A percentile compares a stretch with the other conserved stretches of the same genome.
phyloP scores from a whole-genome alignment of 2,888 invertebrate genomes.

The Tenthredo mesomela region DNA sequence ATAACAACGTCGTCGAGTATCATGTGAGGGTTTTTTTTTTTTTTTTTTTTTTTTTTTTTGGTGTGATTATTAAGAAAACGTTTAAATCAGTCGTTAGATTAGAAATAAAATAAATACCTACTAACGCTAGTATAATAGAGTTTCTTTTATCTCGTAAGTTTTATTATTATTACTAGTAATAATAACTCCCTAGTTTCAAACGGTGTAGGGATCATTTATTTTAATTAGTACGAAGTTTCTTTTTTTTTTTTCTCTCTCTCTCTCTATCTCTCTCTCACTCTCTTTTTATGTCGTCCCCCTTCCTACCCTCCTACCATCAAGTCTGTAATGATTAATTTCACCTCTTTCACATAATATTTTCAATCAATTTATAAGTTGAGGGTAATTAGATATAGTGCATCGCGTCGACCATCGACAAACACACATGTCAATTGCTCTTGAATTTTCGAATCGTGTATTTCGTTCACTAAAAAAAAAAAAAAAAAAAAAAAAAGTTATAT shows the following conservation, averaged over 20 bases:
- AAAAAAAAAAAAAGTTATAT: background rate
- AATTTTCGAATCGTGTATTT: background rate
- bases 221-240: background rate
- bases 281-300: background rate
- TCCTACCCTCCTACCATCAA: background rate
- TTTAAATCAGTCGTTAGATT: slow-evolving; percentile 3
- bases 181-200: background rate
- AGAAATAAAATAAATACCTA: background rate
- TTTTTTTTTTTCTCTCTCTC: background rate
- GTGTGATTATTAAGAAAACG: background rate
- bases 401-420: background rate
- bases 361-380: background rate
- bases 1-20: slow-evolving; percentile 6
- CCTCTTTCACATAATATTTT: background rate
- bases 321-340: background rate
- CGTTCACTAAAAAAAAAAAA: background rate
- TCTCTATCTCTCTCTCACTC: background rate
- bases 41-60: too few species aligned
- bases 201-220: background rate
- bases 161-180: background rate
- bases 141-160: background rate
- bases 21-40: background rate
- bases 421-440: background rate
- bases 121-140: background rate
- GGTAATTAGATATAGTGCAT: background rate